Evolutionary conservation across 1,140 invertebrate species (phyloP), one percentile per base, ranked within the genome.

Genomic region (Ridgeia piscesae): DNA sequence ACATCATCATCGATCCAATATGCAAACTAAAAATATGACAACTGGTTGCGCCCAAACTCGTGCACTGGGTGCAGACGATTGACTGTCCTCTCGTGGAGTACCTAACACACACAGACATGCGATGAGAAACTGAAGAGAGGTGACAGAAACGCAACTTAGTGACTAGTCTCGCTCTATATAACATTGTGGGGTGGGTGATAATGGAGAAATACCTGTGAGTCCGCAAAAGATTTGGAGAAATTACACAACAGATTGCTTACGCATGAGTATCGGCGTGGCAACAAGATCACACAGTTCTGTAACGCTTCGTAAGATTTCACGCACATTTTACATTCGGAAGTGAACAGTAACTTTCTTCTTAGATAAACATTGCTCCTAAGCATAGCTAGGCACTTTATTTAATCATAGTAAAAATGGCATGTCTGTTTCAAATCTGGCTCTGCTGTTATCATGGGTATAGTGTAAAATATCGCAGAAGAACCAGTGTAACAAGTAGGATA

Each of bases 91-190:
- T 77, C 17, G 11, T 21, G 17, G 58, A 31, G 58, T 42, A 77
- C 58, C 58, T 77, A 77, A 77, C 17, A 77, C 58, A 77, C 58
- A 77, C 42, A 42, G 42, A 42, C 58, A 77, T 77, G 58, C 58
- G 58, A 77, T 77, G 58, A 77, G 17, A 77, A 42, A 77, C 58
- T 77, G 58, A 77, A 77, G 0, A 77, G 11, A 77, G 58, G 58
- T 77, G 58, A 77, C 58, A 77, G 58, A 77, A 77, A 77, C 58
- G 58, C 58, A 77, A 77, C 58, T 77, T 77, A 77, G 58, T 77
- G 58, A 77, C 58, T 77, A 77, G 58, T 6, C 58, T 77, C 2
- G 58, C 2, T 77, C 58, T 77, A 77, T 21, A 21, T 77, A 77
- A 77, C 58, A 77, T 77, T 17, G 58, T 77, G 58, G 58, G 58